Base-by-base conservation (phyloP, 2,888 invertebrate species). In the Protodeltote pygarga region DNA sequence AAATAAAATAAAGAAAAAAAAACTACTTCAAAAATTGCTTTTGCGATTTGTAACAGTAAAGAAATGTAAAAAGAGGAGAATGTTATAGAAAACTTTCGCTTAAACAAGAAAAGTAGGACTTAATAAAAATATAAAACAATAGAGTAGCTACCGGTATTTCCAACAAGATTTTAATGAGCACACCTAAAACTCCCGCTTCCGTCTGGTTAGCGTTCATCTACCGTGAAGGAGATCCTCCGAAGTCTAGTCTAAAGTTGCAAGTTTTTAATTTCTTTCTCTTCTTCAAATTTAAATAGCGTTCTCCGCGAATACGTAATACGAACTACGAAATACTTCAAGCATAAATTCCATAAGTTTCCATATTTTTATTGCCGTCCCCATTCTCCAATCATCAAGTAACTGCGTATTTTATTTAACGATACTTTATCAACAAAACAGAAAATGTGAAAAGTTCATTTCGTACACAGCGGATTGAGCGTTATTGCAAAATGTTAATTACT, bases 241-340 rank as follows among this genome's bases (percentile, higher is more conserved):
- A 78, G 78, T 81, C 77, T 73, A 80, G 83, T 75, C 73, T 68
- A 57, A 65, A 65, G 60, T 53, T 63, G 72, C 67, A 69, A 75
- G 68, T 79, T 85, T 87, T 87, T 85, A 83, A 86, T 87, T 87
- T 83, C 67, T 79, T 77, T 78, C 66, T 71, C 58, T 65, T 60
- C 73, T 77, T 79, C 69, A 71, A 82, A 82, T 81, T 83, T 76
- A 79, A 77, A 74, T 77, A 64, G 75, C 79, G 19, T 32, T 37
- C 29, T 73, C 73, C 58, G 70, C 72, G 79, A 79, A 79, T 81
- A 76, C 71, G 70, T 75, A 81, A 78, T 72, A 71, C 63, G 57
- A 71, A 66, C 61, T 66, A 66, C 63, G 57, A 71, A 66, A 60
- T 66, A 66, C 63, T 71, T 69, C 52, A 65, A 66, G 74, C 73